A percentile compares a stretch with the other conserved stretches of the same genome.
phyloP scores from a whole-genome alignment of 1,140 invertebrate species.

The Dolichoris vasculosae region DNA sequence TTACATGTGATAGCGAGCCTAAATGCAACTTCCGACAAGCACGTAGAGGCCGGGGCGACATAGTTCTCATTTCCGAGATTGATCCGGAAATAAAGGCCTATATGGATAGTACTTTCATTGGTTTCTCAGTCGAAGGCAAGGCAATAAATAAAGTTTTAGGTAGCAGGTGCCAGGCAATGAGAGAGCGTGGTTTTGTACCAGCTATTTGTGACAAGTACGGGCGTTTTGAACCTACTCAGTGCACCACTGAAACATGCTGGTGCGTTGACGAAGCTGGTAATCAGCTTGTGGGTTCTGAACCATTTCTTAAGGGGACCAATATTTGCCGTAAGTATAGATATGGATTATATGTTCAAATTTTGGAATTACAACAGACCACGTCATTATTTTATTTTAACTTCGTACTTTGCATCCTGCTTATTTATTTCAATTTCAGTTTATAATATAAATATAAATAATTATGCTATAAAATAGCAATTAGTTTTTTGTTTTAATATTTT shows the following conservation, averaged over 20 bases:
- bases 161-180: constrained; percentile 80
- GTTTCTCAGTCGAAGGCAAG: constrained; percentile 58
- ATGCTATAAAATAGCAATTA: no score
- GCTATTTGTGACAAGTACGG: constrained; percentile 80
- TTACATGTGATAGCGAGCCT: constrained; percentile 82
- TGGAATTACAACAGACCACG: not conserved
- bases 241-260: constrained; percentile 84
- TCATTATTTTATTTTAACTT: no score
- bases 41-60: constrained; percentile 71
- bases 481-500: no score
- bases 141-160: constrained; percentile 60
- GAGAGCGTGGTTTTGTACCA: constrained; percentile 75
- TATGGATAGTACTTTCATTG: constrained; percentile 62
- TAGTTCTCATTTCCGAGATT: constrained; percentile 58
- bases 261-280: constrained; percentile 91
- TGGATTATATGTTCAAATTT: not conserved
- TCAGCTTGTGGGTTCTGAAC: constrained; percentile 79
- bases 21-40: constrained; percentile 86
- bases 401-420: no score
- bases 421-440: no score
- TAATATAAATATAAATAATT: no score
- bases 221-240: constrained; percentile 84
- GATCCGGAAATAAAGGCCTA: constrained; percentile 68
- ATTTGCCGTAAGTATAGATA: constrained; percentile 76
- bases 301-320: constrained; percentile 79